These are phyloP conservation scores for Ochotona princeps DNA, from an alignment of 2,113 vertebrate species.

Conservation along the genomic window DNA sequence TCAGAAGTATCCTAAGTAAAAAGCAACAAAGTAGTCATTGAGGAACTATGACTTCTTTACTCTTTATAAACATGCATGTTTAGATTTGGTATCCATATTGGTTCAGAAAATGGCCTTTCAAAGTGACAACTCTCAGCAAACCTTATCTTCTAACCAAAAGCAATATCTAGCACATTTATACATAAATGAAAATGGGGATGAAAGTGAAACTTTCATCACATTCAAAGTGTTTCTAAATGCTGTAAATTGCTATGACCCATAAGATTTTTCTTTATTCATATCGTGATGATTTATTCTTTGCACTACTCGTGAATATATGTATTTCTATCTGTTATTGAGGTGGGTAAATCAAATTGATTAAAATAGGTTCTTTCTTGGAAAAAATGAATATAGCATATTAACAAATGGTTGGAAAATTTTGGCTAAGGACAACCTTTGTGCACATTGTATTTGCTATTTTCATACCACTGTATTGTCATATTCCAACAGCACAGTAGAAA, in stretches of 20 bases:
- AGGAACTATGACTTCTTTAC: background rate
- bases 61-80: background rate
- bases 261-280: slow-evolving; percentile 30
- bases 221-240: slow-evolving; percentile 64
- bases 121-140: slow-evolving; percentile 34
- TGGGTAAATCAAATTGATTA: slow-evolving; percentile 63
- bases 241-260: slow-evolving; percentile 47
- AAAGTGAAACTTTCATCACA: background rate
- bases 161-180: slow-evolving; percentile 11
- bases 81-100: background rate
- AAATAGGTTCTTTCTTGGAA: slow-evolving; percentile 51
- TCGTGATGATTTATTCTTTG: slow-evolving; percentile 65
- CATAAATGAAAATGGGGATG: background rate
- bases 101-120: background rate
- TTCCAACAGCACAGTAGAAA: background rate
- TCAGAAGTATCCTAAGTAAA: background rate
- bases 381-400: slow-evolving; percentile 11
- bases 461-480: background rate
- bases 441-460: background rate
- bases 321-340: slow-evolving; percentile 57
- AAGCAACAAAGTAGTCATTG: background rate
- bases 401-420: slow-evolving; percentile 32
- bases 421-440: background rate
- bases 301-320: slow-evolving; percentile 54
- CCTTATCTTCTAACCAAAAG: slow-evolving; percentile 36